Base-by-base conservation (phyloP, 2,113 vertebrate genomes). In the Monopterus albus region DNA sequence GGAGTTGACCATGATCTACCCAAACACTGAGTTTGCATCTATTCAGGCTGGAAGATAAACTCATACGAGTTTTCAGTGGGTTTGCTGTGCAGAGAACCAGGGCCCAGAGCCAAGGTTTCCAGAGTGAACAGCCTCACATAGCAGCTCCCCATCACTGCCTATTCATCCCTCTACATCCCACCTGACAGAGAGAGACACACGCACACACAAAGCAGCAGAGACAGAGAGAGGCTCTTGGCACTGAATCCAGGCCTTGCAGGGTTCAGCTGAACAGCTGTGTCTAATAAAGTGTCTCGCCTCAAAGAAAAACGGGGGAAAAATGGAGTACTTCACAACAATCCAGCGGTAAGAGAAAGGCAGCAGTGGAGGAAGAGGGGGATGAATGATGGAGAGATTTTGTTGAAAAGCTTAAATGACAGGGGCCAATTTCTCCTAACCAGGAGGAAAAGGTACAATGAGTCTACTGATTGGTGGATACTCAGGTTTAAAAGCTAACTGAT, bases 331-430 rank as follows among this genome's bases (percentile, higher is more conserved):
- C 73, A 85, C 26, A 67, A 84, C 75, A 84, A 89, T 82, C 57
- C 58, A 45, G 33, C 17, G 50, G 50, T 42, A 47, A 82, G 72
- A 84, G 80, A 77, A 74, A 78, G 58, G 64, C 63, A 57, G 64
- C 49, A 47, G 64, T 67, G 75, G 70, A 86, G 71, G 79, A 86
- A 66, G 61, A 81, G 68, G 75, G 43, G 61, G 31, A 63, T 79
- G 77, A 78, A 84, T 79, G 79, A 82, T 80, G 77, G 78, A 82
- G 78, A 88, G 81, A 88, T 85, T 90, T 86, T 66, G 82, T 87
- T 91, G 81, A 90, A 91, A 89, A 88, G 86, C 87, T 68, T 80
- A 88, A 92, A 92, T 84, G 85, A 88, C 56, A 81, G 73, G 82
- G 58, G 59, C 65, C 77, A 87, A 87, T 90, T 82, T 91, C 76